Percentiles rank a stretch among this genome's conserved stretches.
phyloP scores from a whole-genome alignment of 2,888 invertebrate genomes.

The Aphrophora alni region DNA sequence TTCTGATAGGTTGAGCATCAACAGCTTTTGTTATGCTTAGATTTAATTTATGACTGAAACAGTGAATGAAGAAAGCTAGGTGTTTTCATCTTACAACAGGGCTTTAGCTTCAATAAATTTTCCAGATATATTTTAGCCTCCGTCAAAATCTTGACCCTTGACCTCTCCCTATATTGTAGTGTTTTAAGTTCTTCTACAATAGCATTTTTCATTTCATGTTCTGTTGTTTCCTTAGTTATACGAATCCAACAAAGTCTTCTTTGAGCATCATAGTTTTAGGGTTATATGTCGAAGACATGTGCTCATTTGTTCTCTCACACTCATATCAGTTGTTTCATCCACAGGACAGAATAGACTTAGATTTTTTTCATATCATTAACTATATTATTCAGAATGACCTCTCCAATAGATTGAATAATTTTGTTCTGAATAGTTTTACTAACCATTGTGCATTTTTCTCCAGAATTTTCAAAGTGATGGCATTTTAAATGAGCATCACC shows the following conservation, averaged over 20 bases:
- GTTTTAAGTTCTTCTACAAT: constrained; percentile 15
- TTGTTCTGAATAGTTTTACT: constrained; percentile 34
- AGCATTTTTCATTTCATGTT: constrained; percentile 20
- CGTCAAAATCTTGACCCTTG: constrained; percentile 31
- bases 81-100: constrained; percentile 26
- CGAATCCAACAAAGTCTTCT: constrained; percentile 36
- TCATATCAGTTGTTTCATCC: constrained; percentile 30
- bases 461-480: constrained; percentile 30
- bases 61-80: constrained; percentile 28
- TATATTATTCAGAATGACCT: constrained; percentile 16
- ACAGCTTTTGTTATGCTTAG: constrained; percentile 19
- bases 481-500: constrained; percentile 35
- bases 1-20: constrained; percentile 22
- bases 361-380: constrained; percentile 19
- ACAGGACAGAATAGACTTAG: constrained; percentile 18
- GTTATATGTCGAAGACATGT: constrained; percentile 29
- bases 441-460: constrained; percentile 22
- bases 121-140: constrained; percentile 31
- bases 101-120: constrained; percentile 30
- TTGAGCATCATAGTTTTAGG: constrained; percentile 16
- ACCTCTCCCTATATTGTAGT: constrained; percentile 24
- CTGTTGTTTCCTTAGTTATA: constrained; percentile 29
- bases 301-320: constrained; percentile 33
- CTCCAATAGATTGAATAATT: constrained; percentile 26
- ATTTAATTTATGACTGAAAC: constrained; percentile 31